Conservation (phyloP, 2,888 invertebrate genomes). For the Epiblema foenella region DNA sequence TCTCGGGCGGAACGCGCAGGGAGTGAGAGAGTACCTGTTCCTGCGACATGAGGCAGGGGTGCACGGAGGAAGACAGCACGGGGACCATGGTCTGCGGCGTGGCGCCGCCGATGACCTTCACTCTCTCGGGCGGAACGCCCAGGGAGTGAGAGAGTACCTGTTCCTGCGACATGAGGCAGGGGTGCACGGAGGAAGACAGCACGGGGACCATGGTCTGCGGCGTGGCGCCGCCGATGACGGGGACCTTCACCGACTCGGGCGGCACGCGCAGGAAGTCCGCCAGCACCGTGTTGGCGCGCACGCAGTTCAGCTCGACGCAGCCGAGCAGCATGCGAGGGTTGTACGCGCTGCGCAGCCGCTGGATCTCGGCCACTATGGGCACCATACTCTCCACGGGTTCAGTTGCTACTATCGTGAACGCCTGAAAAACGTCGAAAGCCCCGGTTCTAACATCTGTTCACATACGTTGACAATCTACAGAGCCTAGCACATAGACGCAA, state of each 20-base stretch:
- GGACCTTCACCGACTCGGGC: constrained; percentile 86
- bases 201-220: constrained; percentile 89
- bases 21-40: constrained; percentile 77
- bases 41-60: constrained; percentile 79
- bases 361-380: constrained; percentile 88
- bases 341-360: constrained; percentile 80
- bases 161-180: constrained; percentile 77
- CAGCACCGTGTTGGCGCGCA: constrained; percentile 89
- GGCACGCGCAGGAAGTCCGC: constrained; percentile 86
- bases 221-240: constrained; percentile 89
- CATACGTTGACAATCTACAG: too few species aligned
- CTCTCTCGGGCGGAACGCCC: too few species aligned
- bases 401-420: constrained; percentile 75
- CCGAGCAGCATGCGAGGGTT: constrained; percentile 83
- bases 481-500: too few species aligned
- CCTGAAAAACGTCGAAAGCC: constrained; percentile 52
- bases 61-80: constrained; percentile 86
- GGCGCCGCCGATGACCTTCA: constrained; percentile 88
- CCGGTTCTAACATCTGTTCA: too few species aligned
- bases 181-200: constrained; percentile 86
- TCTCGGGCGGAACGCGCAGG: too few species aligned
- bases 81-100: constrained; percentile 89
- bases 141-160: too few species aligned
- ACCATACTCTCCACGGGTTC: constrained; percentile 89
- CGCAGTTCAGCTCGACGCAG: constrained; percentile 88